A percentile compares a stretch with the other conserved stretches of the same genome.
These are phyloP conservation scores for Epinotia nisella DNA, from an alignment of 2,888 invertebrate species.

Conservation along the genomic window DNA sequence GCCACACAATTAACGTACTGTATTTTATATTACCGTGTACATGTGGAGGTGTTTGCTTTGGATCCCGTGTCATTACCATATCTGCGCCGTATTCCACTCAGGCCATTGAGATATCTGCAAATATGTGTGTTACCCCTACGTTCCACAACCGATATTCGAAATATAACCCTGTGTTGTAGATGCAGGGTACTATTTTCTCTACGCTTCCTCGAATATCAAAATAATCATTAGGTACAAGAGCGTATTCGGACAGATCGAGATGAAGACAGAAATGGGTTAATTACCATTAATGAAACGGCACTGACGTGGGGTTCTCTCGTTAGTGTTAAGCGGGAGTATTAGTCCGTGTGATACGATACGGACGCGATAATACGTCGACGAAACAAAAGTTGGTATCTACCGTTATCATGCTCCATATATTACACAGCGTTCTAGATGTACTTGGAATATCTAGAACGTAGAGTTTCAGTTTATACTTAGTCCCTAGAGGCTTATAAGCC, in stretches of 20 bases:
- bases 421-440: background rate
- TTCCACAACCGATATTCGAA: background rate
- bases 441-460: background rate
- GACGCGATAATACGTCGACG: conserved; percentile 17
- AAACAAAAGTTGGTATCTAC: conserved; percentile 1
- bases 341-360: conserved; percentile 13
- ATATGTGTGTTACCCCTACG: conserved; percentile 45
- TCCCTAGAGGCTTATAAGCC: too few species aligned
- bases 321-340: conserved; percentile 32
- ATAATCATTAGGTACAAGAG: conserved; percentile 41
- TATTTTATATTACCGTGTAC: conserved; percentile 15
- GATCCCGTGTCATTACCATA: conserved; percentile 49
- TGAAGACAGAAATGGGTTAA: conserved; percentile 52
- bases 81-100: conserved; percentile 49
- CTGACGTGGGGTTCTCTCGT: conserved; percentile 33
- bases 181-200: background rate
- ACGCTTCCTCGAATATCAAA: conserved; percentile 12
- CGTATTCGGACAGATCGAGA: conserved; percentile 48
- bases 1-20: conserved; percentile 21
- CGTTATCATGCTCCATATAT: background rate
- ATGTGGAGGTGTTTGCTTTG: conserved; percentile 43
- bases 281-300: conserved; percentile 48
- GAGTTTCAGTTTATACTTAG: too few species aligned
- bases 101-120: conserved; percentile 51
- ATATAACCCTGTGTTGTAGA: background rate